Percentiles rank a stretch among this genome's conserved stretches.
Conservation (phyloP, 2,113 vertebrate genomes). For the Xenus cinereus region DNA sequence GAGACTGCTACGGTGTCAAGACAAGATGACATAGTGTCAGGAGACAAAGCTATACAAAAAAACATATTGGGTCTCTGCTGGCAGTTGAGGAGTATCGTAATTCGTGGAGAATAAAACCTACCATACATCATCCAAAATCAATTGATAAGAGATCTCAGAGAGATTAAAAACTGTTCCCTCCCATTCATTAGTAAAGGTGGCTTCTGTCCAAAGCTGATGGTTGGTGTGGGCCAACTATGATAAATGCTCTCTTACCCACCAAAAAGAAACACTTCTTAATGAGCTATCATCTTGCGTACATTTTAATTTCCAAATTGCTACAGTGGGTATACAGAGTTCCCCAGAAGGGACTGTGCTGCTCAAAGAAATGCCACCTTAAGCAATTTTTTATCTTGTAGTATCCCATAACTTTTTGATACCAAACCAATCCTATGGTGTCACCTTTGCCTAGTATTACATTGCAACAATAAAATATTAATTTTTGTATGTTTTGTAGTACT, state of each 20-base stretch:
- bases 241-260: slow-evolving; percentile 42
- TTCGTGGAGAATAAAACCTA: slow-evolving; percentile 60
- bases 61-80: slow-evolving; percentile 35
- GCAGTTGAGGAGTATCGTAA: slow-evolving; percentile 15
- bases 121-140: slow-evolving; percentile 64
- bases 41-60: slow-evolving; percentile 18
- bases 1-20: not conserved
- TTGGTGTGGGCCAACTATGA: slow-evolving; percentile 54
- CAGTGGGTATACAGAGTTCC: not conserved
- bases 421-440: not conserved
- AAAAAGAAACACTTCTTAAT: slow-evolving; percentile 34
- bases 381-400: not conserved
- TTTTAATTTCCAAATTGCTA: slow-evolving; percentile 42
- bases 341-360: not conserved
- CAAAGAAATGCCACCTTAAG: not conserved
- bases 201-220: slow-evolving; percentile 42
- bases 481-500: not conserved
- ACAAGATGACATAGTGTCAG: not conserved
- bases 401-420: not conserved
- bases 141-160: slow-evolving; percentile 54
- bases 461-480: not conserved
- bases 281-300: slow-evolving; percentile 43
- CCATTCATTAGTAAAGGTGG: slow-evolving; percentile 64
- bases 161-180: slow-evolving; percentile 65
- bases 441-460: not conserved